phyloP scores from a whole-genome alignment of 2,113 vertebrate genomes.

The Pongo abelii region DNA sequence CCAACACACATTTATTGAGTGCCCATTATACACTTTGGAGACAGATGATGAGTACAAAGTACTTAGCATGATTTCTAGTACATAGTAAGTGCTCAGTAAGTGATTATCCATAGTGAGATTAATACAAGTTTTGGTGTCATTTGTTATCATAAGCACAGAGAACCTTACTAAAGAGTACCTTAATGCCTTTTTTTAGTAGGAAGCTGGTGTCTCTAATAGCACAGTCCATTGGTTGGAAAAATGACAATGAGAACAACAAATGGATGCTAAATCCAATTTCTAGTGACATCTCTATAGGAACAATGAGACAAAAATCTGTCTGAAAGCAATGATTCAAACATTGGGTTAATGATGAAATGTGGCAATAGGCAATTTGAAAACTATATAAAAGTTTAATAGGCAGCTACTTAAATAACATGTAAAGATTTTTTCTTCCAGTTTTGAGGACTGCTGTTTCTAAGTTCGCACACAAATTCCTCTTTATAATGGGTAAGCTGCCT shows the following conservation, averaged over 20 bases:
- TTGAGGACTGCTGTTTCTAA: constrained; percentile 72
- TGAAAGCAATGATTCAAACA: not conserved
- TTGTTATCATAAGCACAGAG: not conserved
- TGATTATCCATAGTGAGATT: not conserved
- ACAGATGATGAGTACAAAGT: not conserved
- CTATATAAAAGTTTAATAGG: constrained; percentile 76
- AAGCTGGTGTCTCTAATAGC: not conserved
- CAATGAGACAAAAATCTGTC: not conserved
- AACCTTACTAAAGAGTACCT: not conserved
- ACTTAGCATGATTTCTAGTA: not conserved
- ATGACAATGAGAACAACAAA: not conserved
- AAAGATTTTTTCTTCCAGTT: constrained; percentile 39
- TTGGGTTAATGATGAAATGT: constrained; percentile 66
- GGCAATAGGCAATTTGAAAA: constrained; percentile 38
- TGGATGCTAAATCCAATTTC: not conserved
- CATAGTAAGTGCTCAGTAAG: not conserved
- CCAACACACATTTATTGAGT: not conserved
- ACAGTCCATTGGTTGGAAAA: not conserved
- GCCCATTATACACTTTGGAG: not conserved
- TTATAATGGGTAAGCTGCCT: constrained; percentile 67
- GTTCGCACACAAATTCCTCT: constrained; percentile 76
- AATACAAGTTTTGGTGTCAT: not conserved
- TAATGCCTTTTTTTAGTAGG: not conserved
- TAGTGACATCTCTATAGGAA: not conserved
- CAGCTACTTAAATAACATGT: constrained; percentile 75